A percentile compares a stretch with the other conserved stretches of the same genome.
These are phyloP conservation scores for Rhinolophus sinicus DNA, from an alignment of 2,113 vertebrate species.

Conservation along the genomic window DNA sequence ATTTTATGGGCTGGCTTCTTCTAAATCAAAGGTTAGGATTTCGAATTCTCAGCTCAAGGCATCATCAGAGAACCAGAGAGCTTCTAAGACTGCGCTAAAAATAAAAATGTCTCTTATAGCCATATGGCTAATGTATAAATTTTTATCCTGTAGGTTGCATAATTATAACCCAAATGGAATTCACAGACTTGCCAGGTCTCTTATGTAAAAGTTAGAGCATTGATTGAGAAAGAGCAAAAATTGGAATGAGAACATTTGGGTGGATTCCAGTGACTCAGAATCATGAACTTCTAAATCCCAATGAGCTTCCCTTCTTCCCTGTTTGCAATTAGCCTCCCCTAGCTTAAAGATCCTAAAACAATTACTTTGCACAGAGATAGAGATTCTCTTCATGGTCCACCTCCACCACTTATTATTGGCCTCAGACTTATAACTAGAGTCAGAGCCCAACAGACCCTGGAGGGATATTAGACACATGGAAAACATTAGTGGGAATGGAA, in stretches of 20 bases:
- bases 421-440: neutral
- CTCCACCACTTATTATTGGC: neutral
- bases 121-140: conserved; percentile 67
- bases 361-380: neutral
- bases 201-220: conserved; percentile 66
- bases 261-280: conserved; percentile 40
- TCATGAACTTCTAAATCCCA: neutral
- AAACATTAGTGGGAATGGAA: neutral
- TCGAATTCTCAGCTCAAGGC: conserved; percentile 38
- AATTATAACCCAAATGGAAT: conserved; percentile 71
- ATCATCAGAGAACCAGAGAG: conserved; percentile 15
- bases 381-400: neutral
- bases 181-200: conserved; percentile 59
- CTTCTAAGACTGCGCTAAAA: conserved; percentile 66
- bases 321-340: neutral
- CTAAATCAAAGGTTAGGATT: conserved; percentile 56
- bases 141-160: conserved; percentile 61
- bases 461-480: neutral
- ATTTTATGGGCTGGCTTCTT: neutral
- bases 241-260: conserved; percentile 59
- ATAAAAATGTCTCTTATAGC: conserved; percentile 68
- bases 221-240: conserved; percentile 60
- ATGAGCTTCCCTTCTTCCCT: neutral
- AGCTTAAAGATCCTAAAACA: neutral
- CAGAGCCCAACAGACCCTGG: neutral